phyloP scores from a whole-genome alignment of 2,888 invertebrate genomes.

The Phortica magna region DNA sequence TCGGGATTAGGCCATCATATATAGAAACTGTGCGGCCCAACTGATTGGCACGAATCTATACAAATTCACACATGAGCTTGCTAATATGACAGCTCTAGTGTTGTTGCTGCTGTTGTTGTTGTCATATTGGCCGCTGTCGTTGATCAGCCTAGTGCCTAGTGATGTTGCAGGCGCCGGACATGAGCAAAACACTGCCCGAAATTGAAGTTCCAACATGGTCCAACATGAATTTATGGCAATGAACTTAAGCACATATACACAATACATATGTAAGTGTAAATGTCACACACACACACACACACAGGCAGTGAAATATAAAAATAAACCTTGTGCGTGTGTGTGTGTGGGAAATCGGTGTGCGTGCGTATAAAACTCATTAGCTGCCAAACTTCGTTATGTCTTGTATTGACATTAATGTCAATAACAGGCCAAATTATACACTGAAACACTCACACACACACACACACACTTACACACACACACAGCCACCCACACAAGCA shows the following conservation, averaged over 20 bases:
- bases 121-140: neutral
- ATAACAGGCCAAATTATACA: conserved; percentile 3
- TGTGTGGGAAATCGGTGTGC: neutral
- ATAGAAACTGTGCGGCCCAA: no score
- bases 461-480: neutral
- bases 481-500: no score
- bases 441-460: neutral
- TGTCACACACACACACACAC: neutral
- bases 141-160: neutral
- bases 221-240: neutral
- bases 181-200: neutral
- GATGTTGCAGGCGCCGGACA: no score
- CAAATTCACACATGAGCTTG: neutral
- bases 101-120: neutral
- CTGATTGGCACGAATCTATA: neutral
- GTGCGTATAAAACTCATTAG: conserved; percentile 18
- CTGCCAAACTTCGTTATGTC: conserved; percentile 17
- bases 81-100: no score
- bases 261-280: neutral
- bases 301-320: neutral
- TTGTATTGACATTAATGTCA: conserved; percentile 28
- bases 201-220: neutral
- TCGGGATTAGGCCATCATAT: no score
- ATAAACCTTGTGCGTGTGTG: neutral
- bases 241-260: no score